Conservation (phyloP, 2,888 invertebrate genomes). For the Craniophora ligustri region DNA sequence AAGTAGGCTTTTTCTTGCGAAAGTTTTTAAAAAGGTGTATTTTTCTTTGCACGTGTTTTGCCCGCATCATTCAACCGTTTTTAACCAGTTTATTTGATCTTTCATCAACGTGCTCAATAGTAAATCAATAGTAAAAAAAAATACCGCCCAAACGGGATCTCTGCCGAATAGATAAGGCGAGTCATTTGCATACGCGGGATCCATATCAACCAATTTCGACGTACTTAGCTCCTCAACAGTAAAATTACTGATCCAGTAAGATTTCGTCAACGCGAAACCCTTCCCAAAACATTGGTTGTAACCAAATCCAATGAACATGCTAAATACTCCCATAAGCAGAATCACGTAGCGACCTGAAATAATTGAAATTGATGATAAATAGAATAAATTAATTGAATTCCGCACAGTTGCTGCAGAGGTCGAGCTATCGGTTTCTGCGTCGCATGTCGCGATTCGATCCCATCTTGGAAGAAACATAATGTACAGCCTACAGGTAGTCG, state of each 20-base stretch:
- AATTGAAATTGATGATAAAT: neutral
- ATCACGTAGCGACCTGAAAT: slow-evolving; percentile 96
- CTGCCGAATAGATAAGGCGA: slow-evolving; percentile 95
- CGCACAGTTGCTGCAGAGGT: no score
- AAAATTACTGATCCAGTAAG: slow-evolving; percentile 91
- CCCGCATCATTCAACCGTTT: no score
- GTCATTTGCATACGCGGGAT: slow-evolving; percentile 88
- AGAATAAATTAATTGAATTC: no score
- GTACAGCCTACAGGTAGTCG: no score
- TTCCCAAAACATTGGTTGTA: slow-evolving; percentile 99
- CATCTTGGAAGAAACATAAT: no score
- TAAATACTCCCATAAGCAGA: slow-evolving; percentile 97
- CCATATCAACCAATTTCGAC: slow-evolving; percentile 79
- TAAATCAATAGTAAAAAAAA: slow-evolving; percentile 4
- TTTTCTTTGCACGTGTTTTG: no score
- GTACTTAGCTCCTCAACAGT: slow-evolving; percentile 32
- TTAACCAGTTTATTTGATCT: no score
- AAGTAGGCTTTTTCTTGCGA: no score
- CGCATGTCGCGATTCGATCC: no score
- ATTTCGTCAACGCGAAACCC: slow-evolving; percentile 92
- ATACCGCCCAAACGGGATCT: slow-evolving; percentile 91
- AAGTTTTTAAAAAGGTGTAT: no score
- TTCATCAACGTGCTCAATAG: no score
- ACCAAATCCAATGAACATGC: slow-evolving; percentile 98
- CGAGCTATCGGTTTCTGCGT: no score